Percentiles rank a stretch among this genome's conserved stretches.
These are phyloP conservation scores for Polypterus senegalus DNA, from an alignment of 2,113 vertebrate genomes.

Conservation along the genomic window DNA sequence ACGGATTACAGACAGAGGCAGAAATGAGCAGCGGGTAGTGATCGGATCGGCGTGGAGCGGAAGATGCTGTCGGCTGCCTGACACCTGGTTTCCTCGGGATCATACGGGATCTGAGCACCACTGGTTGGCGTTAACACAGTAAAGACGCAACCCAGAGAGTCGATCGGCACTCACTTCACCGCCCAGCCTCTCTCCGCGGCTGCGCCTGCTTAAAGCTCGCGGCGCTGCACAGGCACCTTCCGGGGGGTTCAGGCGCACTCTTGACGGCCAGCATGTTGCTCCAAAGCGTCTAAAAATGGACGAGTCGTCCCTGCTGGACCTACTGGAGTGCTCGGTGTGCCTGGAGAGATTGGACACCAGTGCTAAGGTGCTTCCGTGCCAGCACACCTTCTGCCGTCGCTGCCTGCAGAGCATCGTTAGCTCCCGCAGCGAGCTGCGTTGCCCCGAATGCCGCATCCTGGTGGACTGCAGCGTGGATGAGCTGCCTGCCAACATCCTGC, in stretches of 20 bases:
- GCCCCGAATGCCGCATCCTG: conserved; percentile 86
- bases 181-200: background rate
- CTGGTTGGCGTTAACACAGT: too few relatives aligned
- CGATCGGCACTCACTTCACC: background rate
- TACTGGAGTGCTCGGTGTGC: conserved; percentile 90
- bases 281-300: conserved; percentile 57
- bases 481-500: conserved; percentile 80
- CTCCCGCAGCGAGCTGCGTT: conserved; percentile 83
- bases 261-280: background rate
- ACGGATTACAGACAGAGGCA: too few relatives aligned
- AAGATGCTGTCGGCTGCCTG: too few relatives aligned
- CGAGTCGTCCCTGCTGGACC: conserved; percentile 84
- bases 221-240: too few relatives aligned
- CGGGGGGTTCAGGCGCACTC: too few relatives aligned
- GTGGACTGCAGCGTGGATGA: conserved; percentile 90
- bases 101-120: too few relatives aligned
- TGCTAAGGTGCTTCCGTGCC: conserved; percentile 83
- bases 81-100: too few relatives aligned
- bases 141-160: too few relatives aligned
- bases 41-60: too few relatives aligned
- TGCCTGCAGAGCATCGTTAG: conserved; percentile 89
- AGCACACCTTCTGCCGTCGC: conserved; percentile 93
- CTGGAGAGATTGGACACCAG: conserved; percentile 88
- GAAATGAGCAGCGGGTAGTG: too few relatives aligned
- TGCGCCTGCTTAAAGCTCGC: background rate